phyloP scores from a whole-genome alignment of 2,888 invertebrate species.

The Quadroppia sp. region DNA sequence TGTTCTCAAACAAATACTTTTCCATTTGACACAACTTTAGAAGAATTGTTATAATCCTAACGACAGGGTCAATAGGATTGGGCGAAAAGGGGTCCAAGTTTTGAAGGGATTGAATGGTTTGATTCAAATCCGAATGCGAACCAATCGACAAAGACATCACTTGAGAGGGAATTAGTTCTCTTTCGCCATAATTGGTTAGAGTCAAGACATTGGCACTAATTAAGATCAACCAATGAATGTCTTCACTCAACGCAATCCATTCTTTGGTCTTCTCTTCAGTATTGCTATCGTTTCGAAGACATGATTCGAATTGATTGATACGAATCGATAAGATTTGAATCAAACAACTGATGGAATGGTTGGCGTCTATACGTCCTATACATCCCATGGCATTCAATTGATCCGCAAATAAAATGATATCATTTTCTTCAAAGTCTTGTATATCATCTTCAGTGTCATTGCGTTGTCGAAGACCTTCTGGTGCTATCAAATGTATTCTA shows the following conservation, averaged over 20 bases:
- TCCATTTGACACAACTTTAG: conserved; percentile 72
- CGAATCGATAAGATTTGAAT: conserved; percentile 39
- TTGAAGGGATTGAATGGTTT: conserved; percentile 39
- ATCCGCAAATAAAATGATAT: conserved; percentile 64
- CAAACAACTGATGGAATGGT: conserved; percentile 34
- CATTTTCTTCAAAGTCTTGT: conserved; percentile 63
- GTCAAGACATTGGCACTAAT: conserved; percentile 65
- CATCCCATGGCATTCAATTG: conserved; percentile 69
- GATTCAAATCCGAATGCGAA: conserved; percentile 21
- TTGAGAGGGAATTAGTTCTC: conserved; percentile 63
- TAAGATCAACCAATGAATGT: conserved; percentile 82
- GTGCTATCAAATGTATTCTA: conserved; percentile 72
- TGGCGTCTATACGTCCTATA: conserved; percentile 35
- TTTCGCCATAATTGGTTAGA: conserved; percentile 63
- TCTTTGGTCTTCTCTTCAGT: conserved; percentile 31
- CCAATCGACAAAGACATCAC: conserved; percentile 51
- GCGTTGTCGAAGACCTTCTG: conserved; percentile 56
- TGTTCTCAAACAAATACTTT: conserved; percentile 66
- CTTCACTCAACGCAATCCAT: conserved; percentile 68
- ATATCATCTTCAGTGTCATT: conserved; percentile 57
- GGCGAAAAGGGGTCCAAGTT: conserved; percentile 35
- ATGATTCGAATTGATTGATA: conserved; percentile 39
- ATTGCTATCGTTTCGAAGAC: conserved; percentile 40
- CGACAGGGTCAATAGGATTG: conserved; percentile 43
- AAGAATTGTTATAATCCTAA: conserved; percentile 64